Evolutionary conservation across 2,888 invertebrate species (phyloP), one percentile per base, ranked within the genome.

Genomic region (Himalopsyche kuldschensis): DNA sequence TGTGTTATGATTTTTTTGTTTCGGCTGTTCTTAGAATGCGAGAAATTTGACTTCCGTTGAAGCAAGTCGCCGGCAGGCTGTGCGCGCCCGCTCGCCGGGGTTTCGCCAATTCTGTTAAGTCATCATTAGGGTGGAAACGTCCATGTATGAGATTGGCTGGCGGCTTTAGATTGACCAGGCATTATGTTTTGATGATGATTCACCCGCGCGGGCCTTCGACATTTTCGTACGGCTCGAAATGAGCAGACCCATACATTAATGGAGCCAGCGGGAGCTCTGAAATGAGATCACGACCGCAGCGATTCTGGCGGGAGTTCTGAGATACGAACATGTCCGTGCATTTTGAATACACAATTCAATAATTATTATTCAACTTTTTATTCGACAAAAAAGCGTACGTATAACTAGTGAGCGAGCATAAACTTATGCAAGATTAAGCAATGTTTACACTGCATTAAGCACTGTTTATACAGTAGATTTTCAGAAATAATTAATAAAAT

Each of bases 271-370:
- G 85, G 85, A 41, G 82, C 32, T 69, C 78, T 27, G 82, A 85
- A 84, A 85, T 85, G 83, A 84, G 84, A 80, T 85, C 85, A 84
- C 85, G 85, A 82, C 63, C 76, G 48, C 8, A 15, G 75, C 76
- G 79, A 81, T 75, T 32, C 69, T 78, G 24, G 47, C 63, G 17
- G 30, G n/a, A 30, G 8, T n/a, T 35, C 5, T 17, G 31, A 75
- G 46, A 79, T 35, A 55, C 77, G 75, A 76, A 32, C 81, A 75
- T 79, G 82, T 41, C 63, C 24, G 47, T 80, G 82, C 78, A 80
- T 80, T 82, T 27, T 80, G 80, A 80, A 82, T 80, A 82, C 77
- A 82, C 79, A 84, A 82, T 82, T 84, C 80, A 84, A 84, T 84
- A 80, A 84, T 84, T 79, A 55, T 55, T 55, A 82, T 84, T 69